These are phyloP conservation scores for Cochlearius cochlearius DNA, from an alignment of 2,113 vertebrate species.

Conservation along the genomic window DNA sequence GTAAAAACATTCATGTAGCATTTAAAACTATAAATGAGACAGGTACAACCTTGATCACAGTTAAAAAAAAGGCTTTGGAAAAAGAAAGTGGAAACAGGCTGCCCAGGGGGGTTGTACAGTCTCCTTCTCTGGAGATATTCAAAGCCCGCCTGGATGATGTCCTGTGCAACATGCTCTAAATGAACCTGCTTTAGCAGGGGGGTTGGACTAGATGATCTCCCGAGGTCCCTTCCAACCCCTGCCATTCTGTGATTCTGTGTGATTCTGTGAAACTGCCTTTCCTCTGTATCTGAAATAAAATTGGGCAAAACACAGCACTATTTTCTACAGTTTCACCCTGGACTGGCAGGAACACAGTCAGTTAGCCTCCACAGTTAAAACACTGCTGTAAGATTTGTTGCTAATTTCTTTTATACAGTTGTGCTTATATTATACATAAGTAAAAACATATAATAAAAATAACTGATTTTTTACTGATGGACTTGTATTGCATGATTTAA, in stretches of 20 bases:
- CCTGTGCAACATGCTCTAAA: too few species aligned
- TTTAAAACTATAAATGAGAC: background rate
- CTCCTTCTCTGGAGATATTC: too few species aligned
- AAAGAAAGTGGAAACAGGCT: background rate
- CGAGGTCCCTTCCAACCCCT: too few species aligned
- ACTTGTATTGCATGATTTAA: background rate
- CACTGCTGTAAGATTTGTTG: background rate
- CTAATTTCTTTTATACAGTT: background rate
- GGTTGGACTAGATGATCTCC: too few species aligned
- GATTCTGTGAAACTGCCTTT: background rate
- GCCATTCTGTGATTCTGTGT: too few species aligned
- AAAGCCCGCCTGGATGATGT: too few species aligned
- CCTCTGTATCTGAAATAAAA: background rate
- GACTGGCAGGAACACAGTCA: background rate
- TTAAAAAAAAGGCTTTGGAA: background rate
- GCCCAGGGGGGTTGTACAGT: too few species aligned
- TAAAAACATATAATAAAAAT: background rate
- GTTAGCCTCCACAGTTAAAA: background rate
- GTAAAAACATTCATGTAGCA: background rate
- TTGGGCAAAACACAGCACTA: background rate
- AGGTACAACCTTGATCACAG: background rate
- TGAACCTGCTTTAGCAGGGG: too few species aligned
- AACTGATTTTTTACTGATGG: background rate
- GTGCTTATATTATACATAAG: background rate
- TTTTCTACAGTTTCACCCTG: background rate